A percentile compares a stretch with the other conserved stretches of the same genome.
Conservation (phyloP, 2,888 invertebrate species). For the Noctua pronuba region DNA sequence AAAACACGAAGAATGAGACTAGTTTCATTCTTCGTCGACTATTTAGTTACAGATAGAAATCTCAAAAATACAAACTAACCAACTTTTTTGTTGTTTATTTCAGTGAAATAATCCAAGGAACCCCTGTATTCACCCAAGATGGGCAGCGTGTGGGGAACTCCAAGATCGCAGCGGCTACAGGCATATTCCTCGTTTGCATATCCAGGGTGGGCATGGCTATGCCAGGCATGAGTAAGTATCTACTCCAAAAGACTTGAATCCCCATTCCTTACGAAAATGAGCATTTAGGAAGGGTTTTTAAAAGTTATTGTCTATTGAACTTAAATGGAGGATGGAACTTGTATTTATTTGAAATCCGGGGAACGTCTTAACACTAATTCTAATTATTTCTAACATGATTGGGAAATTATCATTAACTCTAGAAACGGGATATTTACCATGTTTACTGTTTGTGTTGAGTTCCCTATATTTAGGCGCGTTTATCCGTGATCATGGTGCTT, state of each 20-base stretch:
- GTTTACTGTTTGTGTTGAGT: no score
- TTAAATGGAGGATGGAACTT: background rate
- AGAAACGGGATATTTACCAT: no score
- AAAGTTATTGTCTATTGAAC: background rate
- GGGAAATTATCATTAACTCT: no score
- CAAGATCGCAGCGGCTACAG: slow-evolving; percentile 93
- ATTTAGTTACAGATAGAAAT: background rate
- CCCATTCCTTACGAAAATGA: background rate
- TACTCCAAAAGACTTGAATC: background rate
- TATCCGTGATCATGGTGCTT: no score
- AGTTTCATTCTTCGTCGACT: background rate
- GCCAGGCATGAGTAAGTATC: slow-evolving; percentile 94
- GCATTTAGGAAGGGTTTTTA: no score
- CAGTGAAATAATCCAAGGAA: slow-evolving; percentile 95
- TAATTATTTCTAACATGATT: background rate
- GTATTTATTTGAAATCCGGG: background rate
- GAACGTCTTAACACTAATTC: background rate
- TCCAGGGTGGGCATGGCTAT: slow-evolving; percentile 98
- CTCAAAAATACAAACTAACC: background rate
- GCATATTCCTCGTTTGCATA: slow-evolving; percentile 96
- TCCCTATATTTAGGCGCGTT: no score
- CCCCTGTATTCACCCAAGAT: slow-evolving; percentile 95
- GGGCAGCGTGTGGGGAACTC: slow-evolving; percentile 93
- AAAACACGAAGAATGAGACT: no score
- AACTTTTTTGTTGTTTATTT: background rate